Conservation (phyloP, 2,797 vertebrate genomes). For the Xenopus petersii region DNA sequence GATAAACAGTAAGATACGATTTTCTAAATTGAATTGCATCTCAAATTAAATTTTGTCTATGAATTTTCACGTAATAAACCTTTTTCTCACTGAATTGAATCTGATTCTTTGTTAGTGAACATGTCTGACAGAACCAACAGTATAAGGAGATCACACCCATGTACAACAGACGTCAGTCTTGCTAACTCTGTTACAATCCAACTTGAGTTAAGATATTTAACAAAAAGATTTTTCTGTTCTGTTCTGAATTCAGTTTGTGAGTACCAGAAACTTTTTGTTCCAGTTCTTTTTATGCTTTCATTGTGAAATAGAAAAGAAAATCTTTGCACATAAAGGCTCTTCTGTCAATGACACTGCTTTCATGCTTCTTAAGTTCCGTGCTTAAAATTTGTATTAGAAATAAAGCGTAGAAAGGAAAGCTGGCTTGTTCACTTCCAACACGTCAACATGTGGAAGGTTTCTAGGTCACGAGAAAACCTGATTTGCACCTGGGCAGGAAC, state of each 20-base stretch:
- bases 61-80: no score
- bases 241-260: not conserved
- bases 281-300: not conserved
- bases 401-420: not conserved
- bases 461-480: not conserved
- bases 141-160: no score
- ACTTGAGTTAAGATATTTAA: no score
- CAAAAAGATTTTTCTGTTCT: not conserved
- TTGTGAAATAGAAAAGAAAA: not conserved
- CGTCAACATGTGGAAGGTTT: not conserved
- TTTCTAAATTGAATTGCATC: no score
- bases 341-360: not conserved
- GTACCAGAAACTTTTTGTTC: not conserved
- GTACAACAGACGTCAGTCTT: no score
- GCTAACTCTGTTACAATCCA: no score
- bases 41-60: no score
- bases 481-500: no score
- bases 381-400: not conserved
- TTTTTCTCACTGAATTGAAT: no score
- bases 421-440: not conserved
- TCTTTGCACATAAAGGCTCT: not conserved
- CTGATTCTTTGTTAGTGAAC: no score
- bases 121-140: no score
- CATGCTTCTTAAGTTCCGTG: not conserved
- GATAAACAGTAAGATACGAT: no score